Conservation (phyloP, 2,113 vertebrate genomes). For the Paracanthobrama guichenoti region DNA sequence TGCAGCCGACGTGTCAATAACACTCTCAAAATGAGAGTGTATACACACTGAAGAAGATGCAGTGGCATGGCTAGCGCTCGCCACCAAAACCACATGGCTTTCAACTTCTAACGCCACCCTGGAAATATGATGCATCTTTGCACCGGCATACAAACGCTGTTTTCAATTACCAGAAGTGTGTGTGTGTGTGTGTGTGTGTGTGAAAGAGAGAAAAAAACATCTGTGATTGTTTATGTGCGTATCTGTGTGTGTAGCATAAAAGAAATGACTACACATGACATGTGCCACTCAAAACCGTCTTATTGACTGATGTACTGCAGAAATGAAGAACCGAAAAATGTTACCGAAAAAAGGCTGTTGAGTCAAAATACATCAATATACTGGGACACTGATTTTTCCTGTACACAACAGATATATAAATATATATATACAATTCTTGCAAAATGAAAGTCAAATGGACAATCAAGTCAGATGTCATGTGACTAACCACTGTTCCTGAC, state of each 20-base stretch:
- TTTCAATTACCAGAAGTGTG: conserved; percentile 70
- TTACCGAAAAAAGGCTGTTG: conserved; percentile 7
- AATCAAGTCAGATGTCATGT: conserved; percentile 34
- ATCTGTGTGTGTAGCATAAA: background rate
- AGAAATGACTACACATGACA: background rate
- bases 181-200: background rate
- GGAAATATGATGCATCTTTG: conserved; percentile 70
- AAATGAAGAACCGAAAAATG: conserved; percentile 23
- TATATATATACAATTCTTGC: background rate
- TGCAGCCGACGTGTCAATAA: conserved; percentile 66
- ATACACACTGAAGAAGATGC: conserved; percentile 59
- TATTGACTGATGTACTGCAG: background rate
- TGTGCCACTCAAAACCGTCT: background rate
- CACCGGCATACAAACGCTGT: conserved; percentile 55
- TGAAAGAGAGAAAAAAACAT: background rate
- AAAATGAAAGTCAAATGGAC: conserved; percentile 11
- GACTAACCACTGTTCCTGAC: conserved; percentile 32
- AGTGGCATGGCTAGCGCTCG: conserved; percentile 63
- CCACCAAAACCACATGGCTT: conserved; percentile 73
- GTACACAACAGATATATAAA: conserved; percentile 3
- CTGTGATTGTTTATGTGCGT: conserved; percentile 11
- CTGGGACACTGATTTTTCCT: conserved; percentile 21
- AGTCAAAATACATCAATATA: conserved; percentile 33
- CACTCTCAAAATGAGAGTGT: conserved; percentile 68
- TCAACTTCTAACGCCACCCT: conserved; percentile 62